A percentile compares a stretch with the other conserved stretches of the same genome.
Evolutionary conservation across 2,113 vertebrate species (phyloP).

Genomic region (Corvus moneduloides): DNA sequence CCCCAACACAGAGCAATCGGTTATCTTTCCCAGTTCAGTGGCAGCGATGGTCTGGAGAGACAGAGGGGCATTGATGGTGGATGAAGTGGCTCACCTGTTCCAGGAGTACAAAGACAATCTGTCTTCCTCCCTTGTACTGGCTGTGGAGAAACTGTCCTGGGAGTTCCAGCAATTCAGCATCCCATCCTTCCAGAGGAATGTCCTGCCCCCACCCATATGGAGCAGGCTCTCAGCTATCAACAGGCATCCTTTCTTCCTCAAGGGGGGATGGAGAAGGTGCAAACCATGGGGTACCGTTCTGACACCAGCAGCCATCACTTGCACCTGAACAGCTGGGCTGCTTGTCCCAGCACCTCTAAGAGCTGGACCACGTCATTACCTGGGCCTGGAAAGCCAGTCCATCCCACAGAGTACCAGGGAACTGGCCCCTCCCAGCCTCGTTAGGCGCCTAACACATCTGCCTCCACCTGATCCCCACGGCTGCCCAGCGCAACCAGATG

Average conservation of each 20-base stretch:
- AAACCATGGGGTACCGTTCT: neutral
- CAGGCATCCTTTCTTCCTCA: neutral
- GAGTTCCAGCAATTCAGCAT: neutral
- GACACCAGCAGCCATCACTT: neutral
- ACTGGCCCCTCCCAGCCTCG: neutral
- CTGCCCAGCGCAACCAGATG: neutral
- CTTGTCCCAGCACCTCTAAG: neutral
- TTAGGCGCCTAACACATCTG: too few species aligned
- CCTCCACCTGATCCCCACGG: too few species aligned
- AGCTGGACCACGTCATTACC: too few species aligned
- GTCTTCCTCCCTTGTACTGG: neutral
- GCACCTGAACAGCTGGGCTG: neutral
- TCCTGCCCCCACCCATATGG: neutral
- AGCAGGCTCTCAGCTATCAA: neutral
- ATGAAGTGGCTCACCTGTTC: neutral
- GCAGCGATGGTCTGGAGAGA: neutral
- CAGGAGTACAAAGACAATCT: neutral
- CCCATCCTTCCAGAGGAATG: neutral
- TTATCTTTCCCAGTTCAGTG: neutral
- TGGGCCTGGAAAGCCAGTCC: neutral
- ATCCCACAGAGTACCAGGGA: neutral
- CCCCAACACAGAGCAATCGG: too few species aligned
- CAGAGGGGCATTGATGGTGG: neutral
- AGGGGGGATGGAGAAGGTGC: neutral
- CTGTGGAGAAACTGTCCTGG: neutral